Percentiles rank a stretch among this genome's conserved stretches.
phyloP scores from a whole-genome alignment of 1,140 invertebrate genomes.

The Phymastichus coffea region DNA sequence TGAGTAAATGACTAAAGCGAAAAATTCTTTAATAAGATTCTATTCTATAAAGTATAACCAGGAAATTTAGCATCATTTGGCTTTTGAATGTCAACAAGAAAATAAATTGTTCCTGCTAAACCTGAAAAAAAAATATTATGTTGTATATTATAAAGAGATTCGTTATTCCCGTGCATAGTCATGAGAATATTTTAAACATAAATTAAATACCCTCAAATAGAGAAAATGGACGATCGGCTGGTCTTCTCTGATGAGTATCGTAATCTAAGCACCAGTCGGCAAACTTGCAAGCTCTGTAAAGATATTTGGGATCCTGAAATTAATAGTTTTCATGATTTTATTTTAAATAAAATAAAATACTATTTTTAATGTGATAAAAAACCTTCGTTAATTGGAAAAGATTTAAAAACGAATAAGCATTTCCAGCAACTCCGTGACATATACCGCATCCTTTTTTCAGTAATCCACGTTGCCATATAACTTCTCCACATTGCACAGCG shows the following conservation, averaged over 20 bases:
- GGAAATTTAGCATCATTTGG: slow-evolving; percentile 70
- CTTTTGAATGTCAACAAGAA: slow-evolving; percentile 65
- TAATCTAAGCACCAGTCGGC: slow-evolving; percentile 81
- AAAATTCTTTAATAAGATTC: too few relatives aligned
- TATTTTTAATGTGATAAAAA: slow-evolving; percentile 33
- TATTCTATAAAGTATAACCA: slow-evolving; percentile 51
- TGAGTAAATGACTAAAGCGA: not conserved
- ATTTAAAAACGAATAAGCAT: slow-evolving; percentile 84
- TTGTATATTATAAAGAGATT: too few relatives aligned
- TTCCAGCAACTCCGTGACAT: slow-evolving; percentile 91
- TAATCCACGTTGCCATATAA: slow-evolving; percentile 84
- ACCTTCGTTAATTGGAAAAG: slow-evolving; percentile 80
- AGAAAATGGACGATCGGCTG: slow-evolving; percentile 78
- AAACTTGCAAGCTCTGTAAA: slow-evolving; percentile 80
- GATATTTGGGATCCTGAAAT: slow-evolving; percentile 66
- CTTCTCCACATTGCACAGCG: slow-evolving; percentile 71
- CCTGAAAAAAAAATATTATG: slow-evolving; percentile 46
- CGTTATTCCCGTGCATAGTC: too few relatives aligned
- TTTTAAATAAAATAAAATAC: not conserved
- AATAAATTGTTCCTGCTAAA: slow-evolving; percentile 69
- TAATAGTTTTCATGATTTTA: slow-evolving; percentile 15
- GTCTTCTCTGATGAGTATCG: slow-evolving; percentile 64
- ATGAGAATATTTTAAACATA: too few relatives aligned
- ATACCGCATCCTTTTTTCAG: slow-evolving; percentile 87
- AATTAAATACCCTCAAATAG: slow-evolving; percentile 76